Base-by-base conservation (phyloP, 2,888 invertebrate species). In the Anodontia alba region DNA sequence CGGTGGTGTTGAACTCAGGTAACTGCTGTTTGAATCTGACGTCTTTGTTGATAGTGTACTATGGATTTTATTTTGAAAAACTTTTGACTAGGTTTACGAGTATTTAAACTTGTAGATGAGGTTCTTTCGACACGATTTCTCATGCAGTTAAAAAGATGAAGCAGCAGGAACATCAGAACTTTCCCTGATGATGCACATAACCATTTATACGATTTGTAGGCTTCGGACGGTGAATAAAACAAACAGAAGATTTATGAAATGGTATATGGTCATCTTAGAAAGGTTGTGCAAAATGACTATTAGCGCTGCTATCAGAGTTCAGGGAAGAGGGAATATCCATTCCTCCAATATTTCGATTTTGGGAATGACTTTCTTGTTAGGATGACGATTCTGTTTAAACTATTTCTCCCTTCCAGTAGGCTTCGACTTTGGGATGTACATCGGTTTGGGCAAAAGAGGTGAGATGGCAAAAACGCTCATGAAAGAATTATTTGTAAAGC, bases 241-340 rank as follows among this genome's bases (percentile, higher is more conserved):
- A 54, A 20, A 15, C 3, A 54, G 23, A 54, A n/a, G 23, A 54
- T 54, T 26, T 23, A 23, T 54, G 54, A 7, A 26, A n/a, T 54
- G 26, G 5, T 54, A 54, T 54, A 23, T 54, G 54, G 54, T 54
- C 54, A n/a, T 12, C 26, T 54, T 54, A 26, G 54, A 26, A 54
- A 54, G n/a, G 54, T 54, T 54, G 54, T 54, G 26, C 23, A 54
- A 26, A 26, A 54, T 54, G 15, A 54, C 54, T 54, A 8, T 26
- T 49, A 20, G 17, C 49, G 10, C 49, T 49, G n/a, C 49, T 54
- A 54, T 54, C 54, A 54, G 54, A 54, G 54, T 26, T 12, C 5
- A 54, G 42, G 49, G 23, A 33, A 36, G 29, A 67, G 70, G 73
- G 29, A 29, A n/a, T n/a, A n/a, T n/a, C n/a, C n/a, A n/a, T n/a